Conservation (phyloP, 1,140 invertebrate genomes). For the Melanaphis sacchari region DNA sequence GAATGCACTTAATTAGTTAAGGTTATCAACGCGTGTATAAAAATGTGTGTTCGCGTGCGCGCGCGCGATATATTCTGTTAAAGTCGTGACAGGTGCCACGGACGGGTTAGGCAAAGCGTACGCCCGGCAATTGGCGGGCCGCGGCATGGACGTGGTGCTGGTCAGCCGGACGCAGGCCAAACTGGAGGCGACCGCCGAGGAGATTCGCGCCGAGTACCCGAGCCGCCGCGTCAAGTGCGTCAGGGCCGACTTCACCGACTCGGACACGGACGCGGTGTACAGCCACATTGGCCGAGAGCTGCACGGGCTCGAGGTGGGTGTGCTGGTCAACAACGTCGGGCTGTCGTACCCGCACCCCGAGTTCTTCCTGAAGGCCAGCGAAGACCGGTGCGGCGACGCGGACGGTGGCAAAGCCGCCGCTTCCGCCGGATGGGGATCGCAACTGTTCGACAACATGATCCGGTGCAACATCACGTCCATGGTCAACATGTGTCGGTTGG, state of each 20-base stretch:
- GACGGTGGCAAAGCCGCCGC: neutral
- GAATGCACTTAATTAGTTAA: too few species aligned
- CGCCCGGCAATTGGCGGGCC: constrained; percentile 79
- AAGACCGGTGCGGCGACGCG: neutral
- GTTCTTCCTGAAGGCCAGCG: constrained; percentile 72
- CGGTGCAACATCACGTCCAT: constrained; percentile 71
- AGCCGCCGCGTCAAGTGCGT: neutral
- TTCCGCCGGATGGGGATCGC: neutral
- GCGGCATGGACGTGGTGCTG: constrained; percentile 85
- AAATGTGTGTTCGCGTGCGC: neutral
- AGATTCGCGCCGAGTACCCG: constrained; percentile 3
- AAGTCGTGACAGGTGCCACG: constrained; percentile 88
- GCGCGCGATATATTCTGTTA: constrained; percentile 63
- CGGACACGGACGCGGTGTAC: constrained; percentile 73
- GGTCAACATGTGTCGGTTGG: constrained; percentile 73
- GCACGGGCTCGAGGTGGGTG: constrained; percentile 83
- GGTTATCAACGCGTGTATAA: neutral
- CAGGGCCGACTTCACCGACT: constrained; percentile 78
- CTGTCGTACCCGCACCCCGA: constrained; percentile 89
- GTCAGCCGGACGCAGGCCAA: constrained; percentile 87
- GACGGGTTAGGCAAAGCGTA: constrained; percentile 94
- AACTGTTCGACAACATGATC: constrained; percentile 65
- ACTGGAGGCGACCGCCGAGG: constrained; percentile 76
- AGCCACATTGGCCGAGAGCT: constrained; percentile 78
- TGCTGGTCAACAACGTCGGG: constrained; percentile 95